These are phyloP conservation scores for Enteromius viviparus DNA, from an alignment of 2,797 vertebrate species.

Conservation along the genomic window DNA sequence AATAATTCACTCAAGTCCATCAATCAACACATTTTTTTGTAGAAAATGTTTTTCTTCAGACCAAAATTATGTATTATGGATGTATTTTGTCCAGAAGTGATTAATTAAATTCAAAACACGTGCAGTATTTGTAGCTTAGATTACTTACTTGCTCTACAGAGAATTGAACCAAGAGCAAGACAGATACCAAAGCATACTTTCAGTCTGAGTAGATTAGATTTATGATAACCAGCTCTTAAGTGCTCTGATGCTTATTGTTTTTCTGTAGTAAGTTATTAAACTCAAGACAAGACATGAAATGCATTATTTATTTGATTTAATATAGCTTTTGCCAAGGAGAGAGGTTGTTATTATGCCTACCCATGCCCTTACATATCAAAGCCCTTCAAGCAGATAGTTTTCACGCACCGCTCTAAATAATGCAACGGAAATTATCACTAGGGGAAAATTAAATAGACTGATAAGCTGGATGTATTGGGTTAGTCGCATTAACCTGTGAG, in stretches of 20 bases:
- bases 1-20: not conserved
- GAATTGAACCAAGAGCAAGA: not conserved
- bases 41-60: no score
- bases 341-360: constrained; percentile 27
- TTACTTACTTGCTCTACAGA: not conserved
- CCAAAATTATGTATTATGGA: not conserved
- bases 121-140: not conserved
- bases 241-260: constrained; percentile 13
- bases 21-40: no score
- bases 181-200: constrained; percentile 9
- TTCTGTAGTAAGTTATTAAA: constrained; percentile 17
- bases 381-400: constrained; percentile 31
- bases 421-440: constrained; percentile 15
- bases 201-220: constrained; percentile 18
- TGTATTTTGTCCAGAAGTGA: not conserved
- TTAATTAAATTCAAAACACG: not conserved
- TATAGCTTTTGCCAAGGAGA: not conserved
- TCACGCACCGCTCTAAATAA: not conserved
- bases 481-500: constrained; percentile 23
- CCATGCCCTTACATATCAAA: constrained; percentile 31
- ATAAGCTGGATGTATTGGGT: constrained; percentile 29
- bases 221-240: constrained; percentile 24
- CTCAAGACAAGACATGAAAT: constrained; percentile 9
- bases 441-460: constrained; percentile 18
- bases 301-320: constrained; percentile 37